A percentile compares a stretch with the other conserved stretches of the same genome.
Conservation (phyloP, 2,888 invertebrate genomes). For the Rhabditophanes sp. region DNA sequence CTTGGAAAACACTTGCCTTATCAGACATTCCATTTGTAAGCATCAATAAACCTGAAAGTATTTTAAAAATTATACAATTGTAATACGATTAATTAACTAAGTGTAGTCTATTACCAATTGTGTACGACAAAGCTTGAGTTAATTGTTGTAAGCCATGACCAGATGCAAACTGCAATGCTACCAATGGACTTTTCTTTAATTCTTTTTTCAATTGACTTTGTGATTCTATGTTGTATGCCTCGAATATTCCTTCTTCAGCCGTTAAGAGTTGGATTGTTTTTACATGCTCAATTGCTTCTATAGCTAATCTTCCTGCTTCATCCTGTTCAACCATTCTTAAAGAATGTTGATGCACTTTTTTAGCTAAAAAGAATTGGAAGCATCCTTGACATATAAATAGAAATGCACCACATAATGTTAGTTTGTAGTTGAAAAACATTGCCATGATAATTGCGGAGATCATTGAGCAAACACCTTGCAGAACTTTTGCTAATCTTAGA, state of each 20-base stretch:
- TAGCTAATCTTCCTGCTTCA: slow-evolving; percentile 12
- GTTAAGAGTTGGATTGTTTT: slow-evolving; percentile 14
- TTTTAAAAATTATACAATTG: too few species aligned
- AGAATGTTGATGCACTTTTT: slow-evolving; percentile 9
- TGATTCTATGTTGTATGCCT: slow-evolving; percentile 2
- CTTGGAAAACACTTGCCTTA: slow-evolving; percentile 12
- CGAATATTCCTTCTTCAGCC: slow-evolving; percentile 8
- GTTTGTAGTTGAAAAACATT: slow-evolving; percentile 7
- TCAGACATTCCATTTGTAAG: slow-evolving; percentile 7
- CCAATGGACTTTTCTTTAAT: slow-evolving; percentile 7
- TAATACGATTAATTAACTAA: too few species aligned
- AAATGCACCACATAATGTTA: slow-evolving; percentile 9
- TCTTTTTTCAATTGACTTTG: slow-evolving; percentile 8
- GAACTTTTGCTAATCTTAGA: slow-evolving; percentile 8
- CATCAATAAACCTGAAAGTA: slow-evolving; percentile 10
- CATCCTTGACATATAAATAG: slow-evolving; percentile 10
- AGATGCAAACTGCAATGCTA: slow-evolving; percentile 11
- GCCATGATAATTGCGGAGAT: slow-evolving; percentile 11
- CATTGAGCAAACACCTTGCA: slow-evolving; percentile 11
- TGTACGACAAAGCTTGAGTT: slow-evolving; percentile 11
- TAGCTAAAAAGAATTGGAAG: slow-evolving; percentile 11
- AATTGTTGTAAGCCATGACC: slow-evolving; percentile 10
- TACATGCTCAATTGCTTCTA: slow-evolving; percentile 16
- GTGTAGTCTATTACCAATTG: too few species aligned
- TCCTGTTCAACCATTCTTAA: slow-evolving; percentile 9